Base-by-base conservation (phyloP, 92 coral and sea anemone species). In the Porites rus region DNA sequence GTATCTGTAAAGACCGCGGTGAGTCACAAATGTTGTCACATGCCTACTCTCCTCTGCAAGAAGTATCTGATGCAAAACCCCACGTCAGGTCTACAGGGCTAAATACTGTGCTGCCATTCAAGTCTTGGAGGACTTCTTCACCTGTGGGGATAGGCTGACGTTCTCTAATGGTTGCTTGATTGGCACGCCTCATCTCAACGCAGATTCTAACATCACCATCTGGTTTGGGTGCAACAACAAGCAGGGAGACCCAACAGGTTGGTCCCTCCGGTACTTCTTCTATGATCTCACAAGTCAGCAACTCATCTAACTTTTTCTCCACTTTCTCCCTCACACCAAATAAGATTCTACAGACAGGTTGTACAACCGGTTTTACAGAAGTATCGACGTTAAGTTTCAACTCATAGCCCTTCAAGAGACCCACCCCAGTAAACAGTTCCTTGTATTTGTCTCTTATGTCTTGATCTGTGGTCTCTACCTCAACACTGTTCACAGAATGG, bases 361-460 rank as follows among this genome's bases (percentile, higher is more conserved):
- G 88, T 10, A 74, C 80, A 11, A 61, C n/a, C n/a, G 46, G 6
- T 71, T 79, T n/a, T 73, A 25, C 28, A 25, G n/a, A 25, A 25
- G 28, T 25, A 25, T 25, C 28, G 1, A 25, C 28, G 28, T 25
- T 24, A 25, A 25, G 28, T 25, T 82, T 76, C 6, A 82, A 19
- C 51, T 83, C 70, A 20, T 72, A 83, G 8, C 20, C 80, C 50
- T 46, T 83, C 16, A 83, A 31, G 16, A 83, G 87, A 24, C 87
- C 87, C 14, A 83, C 72, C 3, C 87, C 87, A 6, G 4, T 20
- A 61, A 83, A 83, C 31, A 72, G 72, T 24, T 83, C 87, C 10
- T 38, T 28, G 67, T 83, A 72, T 43, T 62, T 59, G 3, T 38
- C 76, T 22, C 53, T 18, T 25, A 25, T 25, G 28, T 25, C 28